These are phyloP conservation scores for Gadopsis marmoratus DNA, from an alignment of 2,797 vertebrate genomes.

Conservation along the genomic window DNA sequence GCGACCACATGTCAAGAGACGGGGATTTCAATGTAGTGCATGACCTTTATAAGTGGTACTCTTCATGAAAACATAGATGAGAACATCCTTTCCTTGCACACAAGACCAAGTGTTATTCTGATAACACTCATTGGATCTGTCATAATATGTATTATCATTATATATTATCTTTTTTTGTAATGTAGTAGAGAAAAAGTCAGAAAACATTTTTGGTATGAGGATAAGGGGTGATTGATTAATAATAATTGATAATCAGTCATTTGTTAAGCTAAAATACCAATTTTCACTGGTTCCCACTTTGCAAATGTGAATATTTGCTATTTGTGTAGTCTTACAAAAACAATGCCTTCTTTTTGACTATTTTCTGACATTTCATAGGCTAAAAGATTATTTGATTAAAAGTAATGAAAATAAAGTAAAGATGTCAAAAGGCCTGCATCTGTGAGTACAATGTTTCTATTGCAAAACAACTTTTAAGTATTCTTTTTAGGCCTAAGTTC, in stretches of 20 bases:
- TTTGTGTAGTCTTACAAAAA: neutral
- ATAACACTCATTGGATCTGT: neutral
- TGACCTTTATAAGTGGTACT: constrained; percentile 90
- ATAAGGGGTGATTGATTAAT: too few relatives aligned
- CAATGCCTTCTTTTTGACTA: neutral
- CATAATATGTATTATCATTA: too few relatives aligned
- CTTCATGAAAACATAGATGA: neutral
- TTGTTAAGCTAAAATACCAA: too few relatives aligned
- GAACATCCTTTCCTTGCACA: neutral
- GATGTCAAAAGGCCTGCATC: neutral
- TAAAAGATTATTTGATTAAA: too few relatives aligned
- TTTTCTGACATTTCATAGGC: neutral
- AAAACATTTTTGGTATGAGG: too few relatives aligned
- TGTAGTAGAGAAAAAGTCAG: too few relatives aligned
- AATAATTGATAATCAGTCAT: too few relatives aligned
- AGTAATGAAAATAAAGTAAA: neutral
- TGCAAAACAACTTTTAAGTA: neutral
- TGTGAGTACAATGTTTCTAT: neutral
- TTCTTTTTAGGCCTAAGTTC: too few relatives aligned
- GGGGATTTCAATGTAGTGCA: constrained; percentile 86
- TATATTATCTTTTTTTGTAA: too few relatives aligned
- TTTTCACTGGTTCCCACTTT: too few relatives aligned
- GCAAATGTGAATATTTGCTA: neutral
- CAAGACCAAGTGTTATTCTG: neutral
- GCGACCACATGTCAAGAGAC: constrained; percentile 89